Evolutionary conservation across 2,888 invertebrate species (phyloP), one percentile per base, ranked within the genome.

Genomic region (Baccha elongata): DNA sequence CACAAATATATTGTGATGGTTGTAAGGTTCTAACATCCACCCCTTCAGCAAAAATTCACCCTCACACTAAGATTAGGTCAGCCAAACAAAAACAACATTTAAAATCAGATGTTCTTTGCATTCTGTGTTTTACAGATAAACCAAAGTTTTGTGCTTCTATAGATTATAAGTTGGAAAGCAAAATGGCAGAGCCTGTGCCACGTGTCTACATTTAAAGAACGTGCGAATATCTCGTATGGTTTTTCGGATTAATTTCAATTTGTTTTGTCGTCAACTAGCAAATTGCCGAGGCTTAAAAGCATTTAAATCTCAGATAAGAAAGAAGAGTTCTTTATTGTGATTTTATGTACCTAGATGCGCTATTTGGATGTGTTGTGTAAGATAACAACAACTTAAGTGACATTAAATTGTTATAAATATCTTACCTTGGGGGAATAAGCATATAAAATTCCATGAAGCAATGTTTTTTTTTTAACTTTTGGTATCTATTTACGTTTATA

Each of bases 201-300:
- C 85, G 85, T 85, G 85, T 65, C 76, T 73, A 75, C 76, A 80
- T 85, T 83, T 73, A 65, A 23, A 60, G 58, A 67, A 85, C 84
- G 85, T 85, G 84, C 83, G 76, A 85, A 84, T 68, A 83, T 84
- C 76, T 86, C 87, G 86, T 87, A 88, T 87, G 88, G 87, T 87
- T 88, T 87, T 85, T 84, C 85, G 87, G 89, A 89, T 89, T 88
- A 88, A 86, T 87, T 87, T 88, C 88, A 89, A 89, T 89, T 88
- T 88, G 86, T 84, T 58, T 72, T 55, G 62, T 37, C 53, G 19
- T 55, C 55, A 48, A 64, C 60, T 58, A 72, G 71, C 71, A 65
- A 81, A 76, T 71, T 71, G 69, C 64, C 58, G 32, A 21, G 42
- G 35, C 17, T 71, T 46, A 40, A 37, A 26, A 60, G 40, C 53